Conservation (phyloP, 2,888 invertebrate genomes). For the Laothoe populi region DNA sequence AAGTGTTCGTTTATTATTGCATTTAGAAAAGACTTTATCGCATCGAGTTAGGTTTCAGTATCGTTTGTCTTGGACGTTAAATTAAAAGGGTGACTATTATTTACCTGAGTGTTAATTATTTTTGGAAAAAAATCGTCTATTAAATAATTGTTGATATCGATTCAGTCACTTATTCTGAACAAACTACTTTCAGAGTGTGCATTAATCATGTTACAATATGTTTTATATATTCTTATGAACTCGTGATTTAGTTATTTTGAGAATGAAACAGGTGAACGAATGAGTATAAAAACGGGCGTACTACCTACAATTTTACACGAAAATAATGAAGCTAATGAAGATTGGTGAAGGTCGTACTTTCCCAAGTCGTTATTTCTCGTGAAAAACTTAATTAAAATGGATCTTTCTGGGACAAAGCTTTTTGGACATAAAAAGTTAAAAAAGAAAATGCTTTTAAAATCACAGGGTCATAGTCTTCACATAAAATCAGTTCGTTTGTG, state of each 20-base stretch:
- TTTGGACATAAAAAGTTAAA: slow-evolving; percentile 63
- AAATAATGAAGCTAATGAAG: slow-evolving; percentile 77
- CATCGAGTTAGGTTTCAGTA: too few relatives aligned
- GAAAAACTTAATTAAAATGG: slow-evolving; percentile 80
- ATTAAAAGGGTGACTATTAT: too few relatives aligned
- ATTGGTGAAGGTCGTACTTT: slow-evolving; percentile 70
- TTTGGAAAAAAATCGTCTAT: too few relatives aligned
- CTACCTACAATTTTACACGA: slow-evolving; percentile 57
- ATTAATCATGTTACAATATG: too few relatives aligned
- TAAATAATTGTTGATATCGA: too few relatives aligned
- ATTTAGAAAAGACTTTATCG: too few relatives aligned
- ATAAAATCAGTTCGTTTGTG: slow-evolving; percentile 47
- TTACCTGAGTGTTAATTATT: too few relatives aligned
- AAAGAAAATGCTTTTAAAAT: slow-evolving; percentile 51
- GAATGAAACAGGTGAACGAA: slow-evolving; percentile 5
- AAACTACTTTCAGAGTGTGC: too few relatives aligned
- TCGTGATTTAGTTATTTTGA: background rate
- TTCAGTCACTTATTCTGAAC: too few relatives aligned
- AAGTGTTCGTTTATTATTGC: too few relatives aligned
- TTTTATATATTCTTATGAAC: too few relatives aligned
- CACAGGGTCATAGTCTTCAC: slow-evolving; percentile 44
- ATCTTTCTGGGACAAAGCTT: slow-evolving; percentile 67
- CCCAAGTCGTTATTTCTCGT: slow-evolving; percentile 67
- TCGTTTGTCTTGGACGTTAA: too few relatives aligned
- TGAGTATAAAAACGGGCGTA: slow-evolving; percentile 6